Evolutionary conservation across 2,797 vertebrate genomes (phyloP).

Genomic region (Spinus pinus): DNA sequence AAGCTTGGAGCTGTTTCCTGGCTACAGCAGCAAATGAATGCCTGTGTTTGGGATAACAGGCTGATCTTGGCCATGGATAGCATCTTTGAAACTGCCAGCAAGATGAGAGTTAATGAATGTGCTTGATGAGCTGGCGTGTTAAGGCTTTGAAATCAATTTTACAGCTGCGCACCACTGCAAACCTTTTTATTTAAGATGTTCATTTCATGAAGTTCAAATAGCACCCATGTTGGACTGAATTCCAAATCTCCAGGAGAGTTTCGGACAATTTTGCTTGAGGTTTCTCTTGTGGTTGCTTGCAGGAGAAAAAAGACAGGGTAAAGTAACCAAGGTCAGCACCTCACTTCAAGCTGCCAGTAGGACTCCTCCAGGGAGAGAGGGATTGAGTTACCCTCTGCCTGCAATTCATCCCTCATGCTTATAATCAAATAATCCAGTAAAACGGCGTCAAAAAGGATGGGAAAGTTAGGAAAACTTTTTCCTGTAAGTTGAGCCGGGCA

Average conservation of each 20-base stretch:
- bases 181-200: conserved; percentile 3
- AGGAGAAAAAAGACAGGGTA: neutral
- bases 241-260: neutral
- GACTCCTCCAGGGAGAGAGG: neutral
- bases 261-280: neutral
- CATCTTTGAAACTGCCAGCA: neutral
- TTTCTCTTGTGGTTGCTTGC: conserved; percentile 24
- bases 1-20: neutral
- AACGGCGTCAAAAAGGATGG: fast-evolving
- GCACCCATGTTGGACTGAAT: neutral
- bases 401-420: neutral
- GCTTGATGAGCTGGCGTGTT: neutral
- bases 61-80: neutral
- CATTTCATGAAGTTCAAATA: conserved; percentile 22
- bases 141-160: conserved; percentile 20
- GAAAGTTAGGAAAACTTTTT: neutral
- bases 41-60: neutral
- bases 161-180: neutral
- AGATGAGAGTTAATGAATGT: neutral
- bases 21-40: neutral
- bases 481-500: neutral
- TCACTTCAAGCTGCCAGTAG: neutral
- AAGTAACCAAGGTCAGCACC: conserved; percentile 26
- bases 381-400: neutral
- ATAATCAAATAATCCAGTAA: neutral